phyloP scores from a whole-genome alignment of 2,797 vertebrate species.

The Diplodus sargus region DNA sequence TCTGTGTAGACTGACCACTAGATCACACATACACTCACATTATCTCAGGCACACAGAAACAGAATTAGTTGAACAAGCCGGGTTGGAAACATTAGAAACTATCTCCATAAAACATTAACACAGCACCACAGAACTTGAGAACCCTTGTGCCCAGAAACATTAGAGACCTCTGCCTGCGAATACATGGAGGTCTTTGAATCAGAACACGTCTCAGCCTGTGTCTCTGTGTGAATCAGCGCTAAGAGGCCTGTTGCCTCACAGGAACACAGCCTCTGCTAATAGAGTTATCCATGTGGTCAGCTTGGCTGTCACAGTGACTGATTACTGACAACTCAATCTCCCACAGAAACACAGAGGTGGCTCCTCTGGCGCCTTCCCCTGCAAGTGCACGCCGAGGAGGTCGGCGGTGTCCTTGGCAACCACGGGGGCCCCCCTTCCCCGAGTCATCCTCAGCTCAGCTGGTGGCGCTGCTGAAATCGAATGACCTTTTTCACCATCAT shows the following conservation, averaged over 20 bases:
- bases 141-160: conserved; percentile 25
- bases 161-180: conserved; percentile 27
- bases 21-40: background rate
- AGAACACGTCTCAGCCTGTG: conserved; percentile 9
- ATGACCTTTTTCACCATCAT: conserved; percentile 58
- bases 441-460: conserved; percentile 50
- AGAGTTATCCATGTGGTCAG: conserved; percentile 57
- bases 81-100: conserved; percentile 43
- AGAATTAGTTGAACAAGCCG: conserved; percentile 31
- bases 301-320: conserved; percentile 62
- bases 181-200: conserved; percentile 18
- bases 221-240: conserved; percentile 36
- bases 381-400: conserved; percentile 45
- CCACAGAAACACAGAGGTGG: conserved; percentile 54
- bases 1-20: conserved; percentile 32
- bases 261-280: conserved; percentile 51
- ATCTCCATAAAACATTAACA: conserved; percentile 63
- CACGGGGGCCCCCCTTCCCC: background rate
- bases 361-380: conserved; percentile 44
- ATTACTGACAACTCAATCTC: conserved; percentile 69
- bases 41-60: background rate
- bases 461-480: conserved; percentile 56
- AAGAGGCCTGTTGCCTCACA: conserved; percentile 55
- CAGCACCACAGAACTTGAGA: conserved; percentile 37
- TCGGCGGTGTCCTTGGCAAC: conserved; percentile 76